Base-by-base conservation (phyloP, 2,113 vertebrate genomes). In the Thalassoma bifasciatum region DNA sequence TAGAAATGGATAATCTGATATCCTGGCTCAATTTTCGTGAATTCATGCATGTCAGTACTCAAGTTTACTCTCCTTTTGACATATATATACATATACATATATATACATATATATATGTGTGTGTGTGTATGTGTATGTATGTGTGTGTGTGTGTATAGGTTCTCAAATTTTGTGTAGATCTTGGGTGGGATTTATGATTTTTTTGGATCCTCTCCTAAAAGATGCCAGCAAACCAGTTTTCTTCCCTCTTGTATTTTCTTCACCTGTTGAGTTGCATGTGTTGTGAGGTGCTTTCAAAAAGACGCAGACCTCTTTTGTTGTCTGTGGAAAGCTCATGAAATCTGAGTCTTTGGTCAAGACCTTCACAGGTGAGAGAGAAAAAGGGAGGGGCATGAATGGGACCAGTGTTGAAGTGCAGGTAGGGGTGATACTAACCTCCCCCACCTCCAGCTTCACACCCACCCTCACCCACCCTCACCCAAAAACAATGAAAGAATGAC, bases 241-340 rank as follows among this genome's bases (percentile, higher is more conserved):
- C 23, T 30, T 26, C 38, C 30, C 46, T 1, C 12, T 36, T 1
- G 13, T 19, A 1, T 22, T 12, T 14, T 0, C 49, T 52, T 8
- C 23, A 42, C 36, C n/a, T 38, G 12, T 50, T 50, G 11, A n/a
- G 38, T 34, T 17, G 40, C 36, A 52, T 12, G 12, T 40, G 40
- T 56, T 71, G 23, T 37, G 36, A 11, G 7, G 19, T 13, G 1
- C 30, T 11, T 69, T 72, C 22, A 46, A 19, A 1, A 47, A 11
- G 46, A 69, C 2, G n/a, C 10, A 0, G 23, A 19, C 26, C 40
- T 5, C 14, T n/a, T 37, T 64, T 67, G 61, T 56, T 49, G 12
- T 49, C 13, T 53, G 42, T 70, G 78, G 69, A 75, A 87, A 78
- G 58, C 78, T 88, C 19, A 56, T 49, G 81, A 85, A 82, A 83